Evolutionary conservation across 2,797 vertebrate genomes (phyloP), one percentile per base, ranked within the genome.

Genomic region (Urosaurus nigricauda): DNA sequence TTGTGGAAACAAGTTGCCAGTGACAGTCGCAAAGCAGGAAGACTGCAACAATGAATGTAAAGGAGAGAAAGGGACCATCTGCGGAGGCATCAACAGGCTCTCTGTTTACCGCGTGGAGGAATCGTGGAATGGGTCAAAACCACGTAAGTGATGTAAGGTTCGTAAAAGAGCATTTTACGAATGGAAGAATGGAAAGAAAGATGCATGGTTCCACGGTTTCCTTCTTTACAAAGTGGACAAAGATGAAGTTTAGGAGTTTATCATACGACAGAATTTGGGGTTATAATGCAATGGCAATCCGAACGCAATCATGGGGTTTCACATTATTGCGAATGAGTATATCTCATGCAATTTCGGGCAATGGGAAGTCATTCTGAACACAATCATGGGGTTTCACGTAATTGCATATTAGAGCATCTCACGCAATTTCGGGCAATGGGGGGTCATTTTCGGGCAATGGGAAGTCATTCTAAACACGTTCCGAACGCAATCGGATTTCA

Each of bases 11-110:
- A 95, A 94, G 65, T 97, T 99, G 71, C 97, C 98, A 0, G 95
- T 94, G 0, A 86, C 85, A 0, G 93, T 92, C 16, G 94, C 97
- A 0, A 96, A 96, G 32, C 97, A 97, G 1, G 97, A 98, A 95
- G 98, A 98, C 80, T 99, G 99, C 83, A 98, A 97, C 94, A 97
- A 98, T 77, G 97, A 98, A 92, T 99, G 99, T 92, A 98, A 97
- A 88, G 98, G 98, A 0, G 97, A 99, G 93, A 98, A 97, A 91
- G 98, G 98, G 79, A 96, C 98, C 0, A 51, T 96, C 70, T 99
- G 99, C 2, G 99, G 99, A 1, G 99, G 98, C 0, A 96, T 98
- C 75, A 97, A 96, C 63, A 97, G 98, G 58, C 97, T 99, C 68
- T 99, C 99, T 0, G 96, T 99, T 90, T 99, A 98, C 96, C 97